Base-by-base conservation (phyloP, 2,797 vertebrate genomes). In the Poecilia gillii region DNA sequence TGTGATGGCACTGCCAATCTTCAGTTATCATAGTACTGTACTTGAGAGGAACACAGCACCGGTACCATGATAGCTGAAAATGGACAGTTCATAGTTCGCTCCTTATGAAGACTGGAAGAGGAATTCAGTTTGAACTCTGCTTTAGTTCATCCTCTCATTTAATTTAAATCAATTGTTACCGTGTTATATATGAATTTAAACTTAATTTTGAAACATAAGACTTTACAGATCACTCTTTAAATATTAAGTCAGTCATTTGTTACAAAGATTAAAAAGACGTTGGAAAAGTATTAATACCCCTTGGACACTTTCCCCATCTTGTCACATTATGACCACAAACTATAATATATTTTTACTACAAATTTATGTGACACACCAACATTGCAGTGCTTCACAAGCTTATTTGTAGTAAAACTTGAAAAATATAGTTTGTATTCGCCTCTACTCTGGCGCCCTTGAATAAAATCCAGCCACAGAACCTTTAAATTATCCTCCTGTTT, bases 21-120 rank as follows among this genome's bases (percentile, higher is more conserved):
- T 99, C 98, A 99, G 98, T 99, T 99, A 99, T 99, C 98, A 99
- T 99, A 99, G 98, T 99, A 99, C 98, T 99, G 98, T 99, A 99
- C 98, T 97, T 97, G 97, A 97, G 94, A 96, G 90, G 90, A 87
- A 99, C 96, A 99, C 98, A 99, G 98, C 98, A 99, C 96, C 97
- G 97, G 98, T 98, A 99, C 98, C 97, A 98, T 99, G 98, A 99
- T 99, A 99, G 99, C 98, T 97, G 98, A 98, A 99, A 97, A 99
- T 99, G 98, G 97, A 96, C 98, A 99, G 97, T 99, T 99, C 98
- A 98, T 78, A 87, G 90, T 95, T 95, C 49, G 2, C 82, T 87
- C 85, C 83, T 84, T 74, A 2, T 55, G 49, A 55, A 13, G 75
- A 77, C 4, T 6, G 23, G 0, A 59, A 13, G 39, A 43, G 20